Evolutionary conservation across 2,888 invertebrate genomes (phyloP).

Genomic region (Scrobipalpa costella): DNA sequence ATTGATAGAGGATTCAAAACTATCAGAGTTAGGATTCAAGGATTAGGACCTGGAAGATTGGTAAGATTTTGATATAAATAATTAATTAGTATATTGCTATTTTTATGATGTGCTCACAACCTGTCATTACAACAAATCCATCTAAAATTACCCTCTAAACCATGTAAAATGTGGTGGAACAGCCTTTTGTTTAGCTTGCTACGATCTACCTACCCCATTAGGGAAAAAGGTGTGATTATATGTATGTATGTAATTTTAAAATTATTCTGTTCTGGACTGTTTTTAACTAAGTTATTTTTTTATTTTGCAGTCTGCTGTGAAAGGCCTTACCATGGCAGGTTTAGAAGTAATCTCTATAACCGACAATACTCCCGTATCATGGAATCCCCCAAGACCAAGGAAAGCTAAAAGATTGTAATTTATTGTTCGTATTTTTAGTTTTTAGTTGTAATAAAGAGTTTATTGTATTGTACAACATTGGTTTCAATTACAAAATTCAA

Average conservation of each 20-base stretch:
- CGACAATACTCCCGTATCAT: constrained; percentile 93
- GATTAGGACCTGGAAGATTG: constrained; percentile 94
- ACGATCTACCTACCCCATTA: background rate
- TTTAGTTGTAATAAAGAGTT: constrained; percentile 26
- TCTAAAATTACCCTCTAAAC: too few relatives aligned
- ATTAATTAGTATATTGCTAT: too few relatives aligned
- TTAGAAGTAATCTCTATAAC: constrained; percentile 94
- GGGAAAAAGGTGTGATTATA: too few relatives aligned
- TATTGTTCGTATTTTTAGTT: constrained; percentile 29
- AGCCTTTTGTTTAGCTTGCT: too few relatives aligned
- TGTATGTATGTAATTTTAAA: too few relatives aligned
- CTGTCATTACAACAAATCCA: too few relatives aligned
- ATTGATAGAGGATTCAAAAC: constrained; percentile 87
- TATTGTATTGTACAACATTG: background rate
- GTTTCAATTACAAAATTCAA: background rate
- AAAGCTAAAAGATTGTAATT: constrained; percentile 91
- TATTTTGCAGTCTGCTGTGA: constrained; percentile 90
- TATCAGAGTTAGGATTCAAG: constrained; percentile 88
- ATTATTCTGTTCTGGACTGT: too few relatives aligned
- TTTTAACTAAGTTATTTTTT: background rate
- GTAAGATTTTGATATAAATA: constrained; percentile 75
- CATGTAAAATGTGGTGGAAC: too few relatives aligned
- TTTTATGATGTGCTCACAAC: too few relatives aligned
- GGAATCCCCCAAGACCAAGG: constrained; percentile 90
- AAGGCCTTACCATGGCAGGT: constrained; percentile 96